Conservation (phyloP, 2,888 invertebrate genomes). For the Pristionchus arcanus region DNA sequence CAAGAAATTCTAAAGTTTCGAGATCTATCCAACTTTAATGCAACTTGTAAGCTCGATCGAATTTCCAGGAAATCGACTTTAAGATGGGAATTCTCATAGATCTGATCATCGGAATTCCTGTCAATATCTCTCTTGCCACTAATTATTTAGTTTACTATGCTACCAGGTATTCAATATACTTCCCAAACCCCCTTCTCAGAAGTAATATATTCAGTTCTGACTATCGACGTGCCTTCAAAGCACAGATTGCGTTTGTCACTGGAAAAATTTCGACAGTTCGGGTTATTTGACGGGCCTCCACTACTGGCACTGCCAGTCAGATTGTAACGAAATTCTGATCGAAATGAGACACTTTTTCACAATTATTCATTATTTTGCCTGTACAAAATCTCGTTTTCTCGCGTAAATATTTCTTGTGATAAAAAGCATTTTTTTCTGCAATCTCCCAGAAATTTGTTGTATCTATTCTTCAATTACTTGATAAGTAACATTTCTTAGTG, state of each 20-base stretch:
- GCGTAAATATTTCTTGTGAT: not conserved
- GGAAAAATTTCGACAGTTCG: not conserved
- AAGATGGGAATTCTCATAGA: conserved; percentile 11
- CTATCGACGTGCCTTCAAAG: not conserved
- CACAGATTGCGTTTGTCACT: not conserved
- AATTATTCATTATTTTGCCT: no score
- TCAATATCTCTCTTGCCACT: not conserved
- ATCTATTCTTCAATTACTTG: not conserved
- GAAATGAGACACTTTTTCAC: not conserved
- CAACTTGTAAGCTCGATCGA: no score
- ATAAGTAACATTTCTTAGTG: no score
- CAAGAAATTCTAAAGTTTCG: no score
- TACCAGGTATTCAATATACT: no score
- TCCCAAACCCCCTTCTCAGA: not conserved
- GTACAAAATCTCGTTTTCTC: not conserved
- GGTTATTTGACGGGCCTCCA: not conserved
- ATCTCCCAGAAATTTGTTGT: no score
- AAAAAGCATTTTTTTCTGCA: not conserved
- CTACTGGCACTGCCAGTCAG: not conserved
- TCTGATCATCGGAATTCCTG: not conserved
- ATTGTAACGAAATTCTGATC: not conserved
- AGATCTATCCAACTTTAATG: no score
- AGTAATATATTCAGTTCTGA: not conserved
- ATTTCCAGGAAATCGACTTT: conserved; percentile 1
- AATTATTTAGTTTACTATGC: conserved; percentile 3